Percentiles rank a stretch among this genome's conserved stretches.
Conservation (phyloP, 1,140 invertebrate genomes). For the Orussus abietinus region DNA sequence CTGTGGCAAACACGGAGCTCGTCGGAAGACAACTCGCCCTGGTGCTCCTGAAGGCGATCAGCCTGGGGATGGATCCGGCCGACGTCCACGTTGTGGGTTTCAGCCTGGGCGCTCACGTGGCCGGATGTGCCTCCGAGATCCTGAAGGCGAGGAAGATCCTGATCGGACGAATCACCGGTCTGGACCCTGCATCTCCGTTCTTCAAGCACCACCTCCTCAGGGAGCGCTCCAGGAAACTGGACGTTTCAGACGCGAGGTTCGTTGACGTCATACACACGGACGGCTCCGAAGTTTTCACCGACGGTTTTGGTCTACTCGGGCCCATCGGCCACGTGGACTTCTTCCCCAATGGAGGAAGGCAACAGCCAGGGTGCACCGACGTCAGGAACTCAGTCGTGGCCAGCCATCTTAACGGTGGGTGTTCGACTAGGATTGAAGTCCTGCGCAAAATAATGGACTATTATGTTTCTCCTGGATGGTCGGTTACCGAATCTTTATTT, state of each 20-base stretch:
- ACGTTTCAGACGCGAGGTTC: constrained; percentile 74
- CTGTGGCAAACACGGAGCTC: constrained; percentile 63
- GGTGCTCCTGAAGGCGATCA: constrained; percentile 47
- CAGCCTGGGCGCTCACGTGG: constrained; percentile 74
- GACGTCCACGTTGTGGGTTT: constrained; percentile 72
- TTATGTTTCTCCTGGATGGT: constrained; percentile 1
- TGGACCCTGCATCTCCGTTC: constrained; percentile 69
- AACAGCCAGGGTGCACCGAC: constrained; percentile 67
- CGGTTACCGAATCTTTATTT: background rate
- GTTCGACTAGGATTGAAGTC: background rate
- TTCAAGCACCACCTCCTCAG: constrained; percentile 57
- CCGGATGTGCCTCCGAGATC: constrained; percentile 67
- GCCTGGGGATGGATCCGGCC: constrained; percentile 45
- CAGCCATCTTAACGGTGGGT: constrained; percentile 46
- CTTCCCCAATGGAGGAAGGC: constrained; percentile 68
- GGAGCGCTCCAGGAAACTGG: constrained; percentile 57
- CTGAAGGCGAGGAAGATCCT: constrained; percentile 55
- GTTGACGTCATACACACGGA: constrained; percentile 87
- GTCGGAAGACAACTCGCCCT: constrained; percentile 61
- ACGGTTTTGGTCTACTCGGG: constrained; percentile 66
- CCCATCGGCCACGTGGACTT: constrained; percentile 67
- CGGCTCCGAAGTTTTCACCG: constrained; percentile 59
- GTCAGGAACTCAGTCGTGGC: constrained; percentile 54
- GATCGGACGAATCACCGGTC: constrained; percentile 69
- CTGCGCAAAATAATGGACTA: no score